These are phyloP conservation scores for Etia nguti DNA, from an alignment of 2,113 vertebrate species.

Conservation along the genomic window DNA sequence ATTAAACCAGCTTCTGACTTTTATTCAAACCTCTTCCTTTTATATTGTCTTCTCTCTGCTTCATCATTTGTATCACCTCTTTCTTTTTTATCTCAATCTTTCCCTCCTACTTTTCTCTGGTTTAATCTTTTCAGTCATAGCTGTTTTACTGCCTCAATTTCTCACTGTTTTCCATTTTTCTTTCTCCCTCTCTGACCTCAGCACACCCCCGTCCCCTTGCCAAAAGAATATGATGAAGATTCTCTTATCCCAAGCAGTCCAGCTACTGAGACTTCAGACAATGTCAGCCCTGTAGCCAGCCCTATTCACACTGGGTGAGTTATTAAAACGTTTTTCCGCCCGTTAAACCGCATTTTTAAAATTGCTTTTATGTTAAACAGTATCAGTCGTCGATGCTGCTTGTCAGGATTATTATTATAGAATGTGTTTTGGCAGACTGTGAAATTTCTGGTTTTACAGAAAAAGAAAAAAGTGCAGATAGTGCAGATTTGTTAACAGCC, in stretches of 20 bases:
- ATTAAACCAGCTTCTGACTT: neutral
- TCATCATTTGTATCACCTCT: neutral
- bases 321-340: neutral
- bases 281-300: slow-evolving; percentile 97
- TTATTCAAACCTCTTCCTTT: neutral
- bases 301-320: slow-evolving; percentile 96
- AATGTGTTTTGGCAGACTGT: neutral
- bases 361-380: neutral
- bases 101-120: neutral
- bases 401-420: neutral
- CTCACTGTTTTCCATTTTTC: neutral
- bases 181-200: slow-evolving; percentile 33
- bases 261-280: slow-evolving; percentile 94
- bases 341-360: neutral
- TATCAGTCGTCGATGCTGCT: neutral
- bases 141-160: neutral
- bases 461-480: neutral
- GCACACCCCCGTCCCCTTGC: slow-evolving; percentile 76
- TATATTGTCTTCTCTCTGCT: neutral
- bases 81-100: neutral
- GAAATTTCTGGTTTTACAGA: neutral
- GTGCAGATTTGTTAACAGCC: neutral
- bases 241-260: slow-evolving; percentile 97
- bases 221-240: slow-evolving; percentile 93
- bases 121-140: neutral